A percentile compares a stretch with the other conserved stretches of the same genome.
Conservation (phyloP, 1,140 invertebrate genomes). For the Tetragnatha versicolor region DNA sequence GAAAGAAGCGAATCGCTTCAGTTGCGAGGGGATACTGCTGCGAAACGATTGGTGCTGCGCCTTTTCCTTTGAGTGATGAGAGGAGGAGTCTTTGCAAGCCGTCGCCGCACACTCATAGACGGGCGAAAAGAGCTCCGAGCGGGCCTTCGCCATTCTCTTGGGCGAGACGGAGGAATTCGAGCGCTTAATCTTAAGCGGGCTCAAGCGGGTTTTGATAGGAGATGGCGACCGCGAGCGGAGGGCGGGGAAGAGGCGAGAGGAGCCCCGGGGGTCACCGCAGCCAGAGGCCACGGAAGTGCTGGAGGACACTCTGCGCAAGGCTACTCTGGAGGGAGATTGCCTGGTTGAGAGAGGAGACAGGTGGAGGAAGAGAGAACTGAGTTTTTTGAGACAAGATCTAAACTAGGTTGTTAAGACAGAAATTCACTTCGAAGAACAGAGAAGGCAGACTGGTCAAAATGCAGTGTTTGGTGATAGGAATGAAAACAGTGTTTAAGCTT, state of each 20-base stretch:
- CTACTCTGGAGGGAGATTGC: conserved; percentile 38
- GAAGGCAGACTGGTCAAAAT: too few species aligned
- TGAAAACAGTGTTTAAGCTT: too few species aligned
- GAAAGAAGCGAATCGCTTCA: conserved; percentile 40
- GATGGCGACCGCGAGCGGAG: conserved; percentile 52
- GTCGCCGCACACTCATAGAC: conserved; percentile 26
- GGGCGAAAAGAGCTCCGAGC: conserved; percentile 40
- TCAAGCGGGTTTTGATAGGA: conserved; percentile 33
- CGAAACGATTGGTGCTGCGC: conserved; percentile 25
- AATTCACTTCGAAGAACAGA: too few species aligned
- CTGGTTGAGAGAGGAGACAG: conserved; percentile 22
- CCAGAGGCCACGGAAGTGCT: conserved; percentile 31
- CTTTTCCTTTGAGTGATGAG: conserved; percentile 39
- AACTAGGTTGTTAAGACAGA: too few species aligned
- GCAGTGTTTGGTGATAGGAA: too few species aligned
- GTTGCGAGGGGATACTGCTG: conserved; percentile 33
- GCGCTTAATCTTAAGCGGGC: conserved; percentile 1
- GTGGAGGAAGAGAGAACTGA: too few species aligned
- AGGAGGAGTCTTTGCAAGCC: conserved; percentile 6
- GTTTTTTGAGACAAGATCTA: too few species aligned
- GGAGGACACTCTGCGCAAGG: conserved; percentile 39
- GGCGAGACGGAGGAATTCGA: conserved; percentile 39
- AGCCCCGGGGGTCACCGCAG: conserved; percentile 7
- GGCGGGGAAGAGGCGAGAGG: conserved; percentile 35
- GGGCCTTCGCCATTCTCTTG: conserved; percentile 36